A percentile compares a stretch with the other conserved stretches of the same genome.
phyloP scores from a whole-genome alignment of 2,888 invertebrate genomes.

The Cephus nigrinus region DNA sequence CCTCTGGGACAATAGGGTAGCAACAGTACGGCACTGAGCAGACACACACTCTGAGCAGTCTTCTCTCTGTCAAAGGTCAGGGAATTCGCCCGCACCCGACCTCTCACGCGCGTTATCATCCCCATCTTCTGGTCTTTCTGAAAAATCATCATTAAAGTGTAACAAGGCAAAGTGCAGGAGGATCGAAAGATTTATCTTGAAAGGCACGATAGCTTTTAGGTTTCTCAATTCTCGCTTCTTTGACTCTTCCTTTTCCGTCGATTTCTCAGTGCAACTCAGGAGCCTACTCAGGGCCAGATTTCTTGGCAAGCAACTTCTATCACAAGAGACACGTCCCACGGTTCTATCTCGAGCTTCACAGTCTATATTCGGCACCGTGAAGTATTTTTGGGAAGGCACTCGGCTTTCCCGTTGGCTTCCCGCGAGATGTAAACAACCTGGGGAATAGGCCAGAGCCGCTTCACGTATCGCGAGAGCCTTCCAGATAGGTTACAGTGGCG shows the following conservation, averaged over 20 bases:
- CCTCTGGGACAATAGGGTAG: slow-evolving; percentile 73
- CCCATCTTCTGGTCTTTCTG: slow-evolving; percentile 68
- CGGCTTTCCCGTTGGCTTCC: neutral
- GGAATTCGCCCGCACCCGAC: slow-evolving; percentile 74
- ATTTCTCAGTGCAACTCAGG: too few species aligned
- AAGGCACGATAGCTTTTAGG: neutral
- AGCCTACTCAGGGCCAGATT: neutral
- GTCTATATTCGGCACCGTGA: neutral
- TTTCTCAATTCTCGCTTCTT: neutral
- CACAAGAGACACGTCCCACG: neutral
- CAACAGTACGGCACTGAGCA: slow-evolving; percentile 75
- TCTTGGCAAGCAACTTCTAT: neutral
- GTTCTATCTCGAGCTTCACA: neutral
- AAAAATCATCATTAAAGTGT: neutral
- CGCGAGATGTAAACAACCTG: slow-evolving; percentile 5
- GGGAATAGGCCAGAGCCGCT: neutral
- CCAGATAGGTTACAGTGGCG: neutral
- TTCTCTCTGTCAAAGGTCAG: slow-evolving; percentile 76
- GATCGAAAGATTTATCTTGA: neutral
- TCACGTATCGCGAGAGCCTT: neutral
- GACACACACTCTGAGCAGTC: slow-evolving; percentile 78
- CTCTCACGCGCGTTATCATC: slow-evolving; percentile 78
- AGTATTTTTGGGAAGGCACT: neutral
- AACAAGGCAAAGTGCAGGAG: neutral
- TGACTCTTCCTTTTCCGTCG: too few species aligned